Conservation (phyloP, 2,113 vertebrate genomes). For the Casuarius casuarius region DNA sequence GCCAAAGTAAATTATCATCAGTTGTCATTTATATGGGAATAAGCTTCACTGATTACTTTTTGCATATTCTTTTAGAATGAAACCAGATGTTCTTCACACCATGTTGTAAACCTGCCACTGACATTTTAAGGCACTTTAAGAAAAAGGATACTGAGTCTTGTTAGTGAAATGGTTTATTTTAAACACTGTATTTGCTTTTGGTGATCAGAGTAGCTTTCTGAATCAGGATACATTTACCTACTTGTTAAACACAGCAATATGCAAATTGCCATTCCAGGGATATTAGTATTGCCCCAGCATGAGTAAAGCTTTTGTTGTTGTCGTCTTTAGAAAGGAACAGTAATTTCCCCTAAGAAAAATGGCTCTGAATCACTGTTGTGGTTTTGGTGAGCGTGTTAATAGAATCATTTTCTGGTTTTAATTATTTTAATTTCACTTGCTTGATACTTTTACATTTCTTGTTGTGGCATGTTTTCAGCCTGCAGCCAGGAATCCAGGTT, state of each 20-base stretch:
- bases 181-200: neutral
- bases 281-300: neutral
- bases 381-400: neutral
- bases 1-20: slow-evolving; percentile 22
- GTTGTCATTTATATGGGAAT: slow-evolving; percentile 28
- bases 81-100: slow-evolving; percentile 14
- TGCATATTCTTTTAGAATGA: slow-evolving; percentile 24
- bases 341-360: slow-evolving; percentile 18
- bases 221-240: neutral
- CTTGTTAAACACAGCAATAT: neutral
- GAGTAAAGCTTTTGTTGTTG: neutral
- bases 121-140: neutral
- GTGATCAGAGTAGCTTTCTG: neutral
- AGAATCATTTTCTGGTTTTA: neutral
- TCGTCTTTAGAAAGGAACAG: neutral
- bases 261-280: neutral
- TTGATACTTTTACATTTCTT: slow-evolving; percentile 16
- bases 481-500: neutral
- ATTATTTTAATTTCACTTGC: slow-evolving; percentile 43
- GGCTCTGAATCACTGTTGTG: neutral
- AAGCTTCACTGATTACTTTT: slow-evolving; percentile 16
- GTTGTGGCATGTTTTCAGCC: neutral
- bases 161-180: neutral
- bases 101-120: neutral
- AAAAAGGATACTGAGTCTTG: neutral